Evolutionary conservation across 1,140 invertebrate genomes (phyloP), one percentile per base, ranked within the genome.

Genomic region (Drosophila pruinosa): DNA sequence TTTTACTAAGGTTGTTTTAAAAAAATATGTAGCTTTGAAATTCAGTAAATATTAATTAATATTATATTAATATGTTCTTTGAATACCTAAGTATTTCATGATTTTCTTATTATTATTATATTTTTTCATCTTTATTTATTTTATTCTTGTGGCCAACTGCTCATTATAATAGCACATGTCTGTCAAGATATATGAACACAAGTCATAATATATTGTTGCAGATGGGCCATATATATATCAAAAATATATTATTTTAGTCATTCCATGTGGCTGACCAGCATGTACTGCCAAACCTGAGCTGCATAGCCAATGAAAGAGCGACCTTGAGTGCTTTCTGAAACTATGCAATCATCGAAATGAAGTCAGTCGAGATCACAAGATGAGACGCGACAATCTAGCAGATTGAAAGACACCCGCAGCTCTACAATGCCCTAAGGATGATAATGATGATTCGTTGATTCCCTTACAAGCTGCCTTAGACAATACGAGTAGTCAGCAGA

Each of bases 401-500:
- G 48, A 56, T 69, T 65, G 31, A 48, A 39, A 47, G 41, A 31
- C 69, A 82, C 78, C 78, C 78, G 78, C 78, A 81, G 26, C 24
- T 34, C n/a, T 56, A 5, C 7, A 28, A 41, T 36, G 36, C 21
- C 14, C 28, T 28, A 22, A 48, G 36, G 34, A 31, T 19, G 17
- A 56, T 70, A 15, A 54, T 63, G n/a, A 74, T 74, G 61, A 58
- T 72, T 80, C 50, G 68, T 70, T 64, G 72, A 58, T 80, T 80
- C 77, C n/a, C 21, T 47, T 14, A 21, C 3, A 41, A 6, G 14
- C 56, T 59, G 57, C 50, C 41, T 61, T 31, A 39, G 31, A 65
- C 48, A 80, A 81, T 82, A 21, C 48, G 43, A 67, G 75, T 79
- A 58, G 53, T 76, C 62, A 47, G 57, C 34, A 62, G 79, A 82